Conservation (phyloP, 2,113 vertebrate species). For the Megatriorchis doriae region DNA sequence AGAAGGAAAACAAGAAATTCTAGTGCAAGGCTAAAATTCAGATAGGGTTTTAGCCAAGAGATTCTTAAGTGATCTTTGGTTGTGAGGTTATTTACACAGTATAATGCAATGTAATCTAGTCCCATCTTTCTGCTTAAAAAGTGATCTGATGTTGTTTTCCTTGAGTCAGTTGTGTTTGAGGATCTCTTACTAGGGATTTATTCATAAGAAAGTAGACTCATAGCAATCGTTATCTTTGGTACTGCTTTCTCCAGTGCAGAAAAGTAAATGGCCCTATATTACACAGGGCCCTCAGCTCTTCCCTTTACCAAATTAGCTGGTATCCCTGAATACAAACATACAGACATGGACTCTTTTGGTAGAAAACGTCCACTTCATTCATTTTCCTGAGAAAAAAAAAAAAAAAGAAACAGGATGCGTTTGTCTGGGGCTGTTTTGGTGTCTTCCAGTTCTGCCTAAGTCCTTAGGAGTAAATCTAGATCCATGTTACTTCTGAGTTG, state of each 20-base stretch:
- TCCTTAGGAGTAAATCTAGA: background rate
- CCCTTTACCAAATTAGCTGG: background rate
- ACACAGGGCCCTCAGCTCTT: background rate
- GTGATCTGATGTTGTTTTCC: background rate
- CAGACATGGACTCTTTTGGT: background rate
- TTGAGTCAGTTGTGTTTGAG: background rate
- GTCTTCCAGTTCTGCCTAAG: background rate
- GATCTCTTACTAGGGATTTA: background rate
- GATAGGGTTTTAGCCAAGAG: background rate
- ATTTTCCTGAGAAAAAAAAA: background rate
- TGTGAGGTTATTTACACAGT: background rate
- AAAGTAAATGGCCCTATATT: background rate
- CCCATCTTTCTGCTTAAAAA: background rate
- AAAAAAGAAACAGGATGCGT: fast-evolving
- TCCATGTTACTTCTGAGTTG: background rate
- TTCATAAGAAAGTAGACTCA: background rate
- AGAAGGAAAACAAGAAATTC: background rate
- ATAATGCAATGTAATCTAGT: background rate
- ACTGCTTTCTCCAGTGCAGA: background rate
- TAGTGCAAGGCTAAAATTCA: background rate
- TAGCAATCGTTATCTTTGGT: background rate
- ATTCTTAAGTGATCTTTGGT: background rate
- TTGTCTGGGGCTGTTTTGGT: background rate
- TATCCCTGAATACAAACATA: fast-evolving
- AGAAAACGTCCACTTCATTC: background rate